Base-by-base conservation (phyloP, 2,888 invertebrate species). In the Lypha dubia region DNA sequence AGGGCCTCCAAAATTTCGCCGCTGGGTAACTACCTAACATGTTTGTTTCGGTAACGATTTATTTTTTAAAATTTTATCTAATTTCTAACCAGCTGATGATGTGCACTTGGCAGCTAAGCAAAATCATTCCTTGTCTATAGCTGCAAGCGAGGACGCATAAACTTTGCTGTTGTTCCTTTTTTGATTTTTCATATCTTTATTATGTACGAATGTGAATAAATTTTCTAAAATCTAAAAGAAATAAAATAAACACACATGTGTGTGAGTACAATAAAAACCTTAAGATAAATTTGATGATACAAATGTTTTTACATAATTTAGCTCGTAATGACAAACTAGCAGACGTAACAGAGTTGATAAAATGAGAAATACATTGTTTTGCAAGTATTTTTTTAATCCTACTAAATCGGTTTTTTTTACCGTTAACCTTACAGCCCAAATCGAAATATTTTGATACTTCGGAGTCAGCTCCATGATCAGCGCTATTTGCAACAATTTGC, bases 101-200 rank as follows among this genome's bases (percentile, higher is more conserved):
- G 91, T 91, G 91, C 92, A 89, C 92, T 92, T 89, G 89, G 89
- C 89, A 60, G 38, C 28, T 0, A 9, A 90, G 89, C 88, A 15
- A 8, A 24, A 65, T 58, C 70, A 67, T 81, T 88, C 88, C 88
- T 90, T 89, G 92, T 91, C 92, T 91, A 89, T 92, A 89, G 90
- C 91, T 91, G 87, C 88, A 88, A 91, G 91, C 91, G 88, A 91
- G 91, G 91, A 87, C 85, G 81, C 76, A 68, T 38, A 74, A 82
- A 81, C 49, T 70, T 74, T 67, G 17, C 65, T 79, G 63, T 63
- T 53, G 67, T 68, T 58, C 35, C 41, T 41, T 60, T n/a, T 80
- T 77, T 83, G 71, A 79, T 70, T 87, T 85, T 86, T 86, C 84
- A 86, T 86, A 84, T 84, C 77, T 81, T 67, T 15, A 73, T 7